These are phyloP conservation scores for Dinomys branickii DNA, from an alignment of 2,113 vertebrate genomes.

Conservation along the genomic window DNA sequence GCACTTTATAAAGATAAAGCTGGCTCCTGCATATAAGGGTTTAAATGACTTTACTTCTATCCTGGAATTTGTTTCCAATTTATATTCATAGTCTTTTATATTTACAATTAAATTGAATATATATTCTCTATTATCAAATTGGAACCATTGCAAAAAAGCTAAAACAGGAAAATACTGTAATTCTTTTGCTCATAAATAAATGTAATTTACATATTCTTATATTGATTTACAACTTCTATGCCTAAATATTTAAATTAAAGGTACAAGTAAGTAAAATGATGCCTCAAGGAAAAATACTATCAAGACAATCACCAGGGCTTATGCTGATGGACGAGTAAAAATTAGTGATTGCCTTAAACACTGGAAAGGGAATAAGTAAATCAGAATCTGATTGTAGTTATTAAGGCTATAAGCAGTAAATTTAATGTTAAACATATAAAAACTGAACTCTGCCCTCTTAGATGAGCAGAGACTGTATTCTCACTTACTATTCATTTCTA, in stretches of 20 bases:
- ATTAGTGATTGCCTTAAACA: constrained; percentile 12
- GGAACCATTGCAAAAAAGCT: constrained; percentile 21
- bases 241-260: constrained; percentile 49
- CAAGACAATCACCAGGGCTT: not conserved
- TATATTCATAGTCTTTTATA: constrained; percentile 47
- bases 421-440: constrained; percentile 49
- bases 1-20: constrained; percentile 45
- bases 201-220: not conserved
- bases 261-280: constrained; percentile 54
- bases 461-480: not conserved
- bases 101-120: constrained; percentile 62
- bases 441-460: not conserved
- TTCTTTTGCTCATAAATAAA: constrained; percentile 39
- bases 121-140: constrained; percentile 46
- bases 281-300: constrained; percentile 4
- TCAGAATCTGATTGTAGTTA: constrained; percentile 18
- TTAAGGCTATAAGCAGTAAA: constrained; percentile 12
- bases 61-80: constrained; percentile 56
- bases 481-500: not conserved
- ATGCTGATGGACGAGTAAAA: not conserved
- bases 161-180: constrained; percentile 46
- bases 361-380: not conserved
- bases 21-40: not conserved
- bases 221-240: constrained; percentile 44
- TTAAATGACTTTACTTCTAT: constrained; percentile 52